Evolutionary conservation across 2,888 invertebrate genomes (phyloP).

Genomic region (Onthophagus sagittarius): DNA sequence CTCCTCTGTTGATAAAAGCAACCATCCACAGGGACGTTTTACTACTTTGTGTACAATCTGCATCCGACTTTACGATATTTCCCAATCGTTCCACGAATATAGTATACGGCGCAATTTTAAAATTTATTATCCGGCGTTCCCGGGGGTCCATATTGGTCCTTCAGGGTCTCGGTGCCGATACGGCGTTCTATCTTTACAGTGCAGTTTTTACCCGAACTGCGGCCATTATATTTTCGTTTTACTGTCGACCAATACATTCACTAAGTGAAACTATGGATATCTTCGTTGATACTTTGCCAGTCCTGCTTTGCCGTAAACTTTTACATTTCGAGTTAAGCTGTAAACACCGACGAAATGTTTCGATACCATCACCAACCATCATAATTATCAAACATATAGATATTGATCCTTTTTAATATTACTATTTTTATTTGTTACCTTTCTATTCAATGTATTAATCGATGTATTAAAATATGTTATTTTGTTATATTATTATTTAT

Average conservation of each 20-base stretch:
- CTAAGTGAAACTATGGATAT: constrained; percentile 7
- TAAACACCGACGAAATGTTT: not conserved
- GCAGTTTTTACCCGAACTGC: constrained; percentile 4
- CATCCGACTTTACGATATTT: constrained; percentile 21
- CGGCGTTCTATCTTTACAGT: constrained; percentile 13
- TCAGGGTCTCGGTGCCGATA: constrained; percentile 9
- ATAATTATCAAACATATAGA: not conserved
- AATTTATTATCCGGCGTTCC: constrained; percentile 23
- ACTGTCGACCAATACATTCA: constrained; percentile 7
- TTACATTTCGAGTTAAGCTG: not conserved
- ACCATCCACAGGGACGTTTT: constrained; percentile 13
- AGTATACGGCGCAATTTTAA: constrained; percentile 21
- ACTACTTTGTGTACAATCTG: constrained; percentile 25
- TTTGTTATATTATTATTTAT: too few species aligned
- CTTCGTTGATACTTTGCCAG: constrained; percentile 7
- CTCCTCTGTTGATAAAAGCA: not conserved
- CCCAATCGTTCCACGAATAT: constrained; percentile 20
- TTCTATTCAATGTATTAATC: too few species aligned
- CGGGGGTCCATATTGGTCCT: constrained; percentile 20
- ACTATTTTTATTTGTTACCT: not conserved
- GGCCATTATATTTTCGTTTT: constrained; percentile 9
- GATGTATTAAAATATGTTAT: too few species aligned
- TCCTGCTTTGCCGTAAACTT: not conserved
- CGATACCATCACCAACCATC: not conserved
- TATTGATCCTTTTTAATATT: not conserved